These are phyloP conservation scores for Eupithecia centaureata DNA, from an alignment of 2,888 invertebrate species.

Conservation along the genomic window DNA sequence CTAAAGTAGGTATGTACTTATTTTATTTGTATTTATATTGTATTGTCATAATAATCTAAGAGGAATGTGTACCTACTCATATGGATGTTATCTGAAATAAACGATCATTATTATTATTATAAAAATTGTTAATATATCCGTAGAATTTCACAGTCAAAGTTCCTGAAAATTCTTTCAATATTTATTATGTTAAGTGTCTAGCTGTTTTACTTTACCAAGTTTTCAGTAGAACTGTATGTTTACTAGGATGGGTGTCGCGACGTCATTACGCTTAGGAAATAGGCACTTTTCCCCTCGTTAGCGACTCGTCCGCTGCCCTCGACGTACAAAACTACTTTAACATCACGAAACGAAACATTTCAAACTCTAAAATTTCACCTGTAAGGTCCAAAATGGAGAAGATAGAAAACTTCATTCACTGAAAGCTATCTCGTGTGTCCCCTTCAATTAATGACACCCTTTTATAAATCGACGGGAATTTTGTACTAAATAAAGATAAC, in stretches of 20 bases:
- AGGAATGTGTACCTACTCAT: too few species aligned
- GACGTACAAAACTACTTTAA: conserved; percentile 50
- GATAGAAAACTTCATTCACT: conserved; percentile 40
- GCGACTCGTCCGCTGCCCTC: conserved; percentile 69
- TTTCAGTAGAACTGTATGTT: conserved; percentile 51
- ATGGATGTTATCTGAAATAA: too few species aligned
- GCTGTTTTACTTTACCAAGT: conserved; percentile 54
- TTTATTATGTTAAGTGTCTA: conserved; percentile 32
- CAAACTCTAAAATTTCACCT: conserved; percentile 28
- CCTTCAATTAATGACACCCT: conserved; percentile 53
- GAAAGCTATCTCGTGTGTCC: conserved; percentile 49
- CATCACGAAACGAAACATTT: conserved; percentile 29
- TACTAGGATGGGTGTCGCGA: conserved; percentile 66
- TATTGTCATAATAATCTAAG: too few species aligned
- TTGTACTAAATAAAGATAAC: conserved; percentile 25
- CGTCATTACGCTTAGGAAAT: conserved; percentile 82
- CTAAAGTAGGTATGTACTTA: too few species aligned
- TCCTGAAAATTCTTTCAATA: too few species aligned
- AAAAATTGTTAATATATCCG: too few species aligned
- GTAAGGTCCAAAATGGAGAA: conserved; percentile 25
- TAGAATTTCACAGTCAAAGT: too few species aligned
- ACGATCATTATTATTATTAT: too few species aligned
- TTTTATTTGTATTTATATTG: too few species aligned
- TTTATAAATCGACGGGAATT: conserved; percentile 38
- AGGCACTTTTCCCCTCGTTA: conserved; percentile 84